Evolutionary conservation across 2,888 invertebrate genomes (phyloP), one percentile per base, ranked within the genome.

Genomic region (Oscheius sp.): DNA sequence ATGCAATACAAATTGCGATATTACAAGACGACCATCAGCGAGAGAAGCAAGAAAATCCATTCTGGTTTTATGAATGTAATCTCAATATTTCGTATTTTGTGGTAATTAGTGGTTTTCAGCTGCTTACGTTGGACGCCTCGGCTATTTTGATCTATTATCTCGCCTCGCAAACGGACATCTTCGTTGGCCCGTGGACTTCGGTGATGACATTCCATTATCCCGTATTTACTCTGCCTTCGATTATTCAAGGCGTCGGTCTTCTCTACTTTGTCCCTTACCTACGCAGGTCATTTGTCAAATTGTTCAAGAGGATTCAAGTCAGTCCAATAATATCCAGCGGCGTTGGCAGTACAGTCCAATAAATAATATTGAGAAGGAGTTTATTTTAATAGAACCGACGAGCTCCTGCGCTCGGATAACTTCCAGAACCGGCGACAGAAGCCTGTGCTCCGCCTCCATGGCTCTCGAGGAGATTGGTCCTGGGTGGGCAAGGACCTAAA

Each of bases 401-500:
- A 9, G 35, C 35, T 35, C 35, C 35, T 6, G 5, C 35, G 35
- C 35, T 35, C 3, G 35, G 35, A 9, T 35, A 35, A 9, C 35
- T 35, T 35, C 35, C 35, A 35, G 35, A 35, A 9, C 35, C 35
- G 35, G 35, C 35, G 35, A 35, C 35, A 3, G 35, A 35, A 35
- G 35, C 35, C 35, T 35, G 35, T 9, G 35, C 35, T 35, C 5
- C 35, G 35, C 35, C 35, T 35, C 35, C 35, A 9, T 35, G 35
- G 35, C 35, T 35, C 35, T 35, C 35, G 9, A 66, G 66, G 25
- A 52, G 35, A 27, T 29, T 21, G 23, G 69, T 43, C 58, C 79
- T 69, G 59, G 79, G 74, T 69, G 79, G 79, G 61, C 79, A 79
- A 66, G 79, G 79, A 59, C 79, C 49, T 49, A 13, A 13, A 49